Conservation (phyloP, 2,797 vertebrate species). For the Gouania willdenowi region DNA sequence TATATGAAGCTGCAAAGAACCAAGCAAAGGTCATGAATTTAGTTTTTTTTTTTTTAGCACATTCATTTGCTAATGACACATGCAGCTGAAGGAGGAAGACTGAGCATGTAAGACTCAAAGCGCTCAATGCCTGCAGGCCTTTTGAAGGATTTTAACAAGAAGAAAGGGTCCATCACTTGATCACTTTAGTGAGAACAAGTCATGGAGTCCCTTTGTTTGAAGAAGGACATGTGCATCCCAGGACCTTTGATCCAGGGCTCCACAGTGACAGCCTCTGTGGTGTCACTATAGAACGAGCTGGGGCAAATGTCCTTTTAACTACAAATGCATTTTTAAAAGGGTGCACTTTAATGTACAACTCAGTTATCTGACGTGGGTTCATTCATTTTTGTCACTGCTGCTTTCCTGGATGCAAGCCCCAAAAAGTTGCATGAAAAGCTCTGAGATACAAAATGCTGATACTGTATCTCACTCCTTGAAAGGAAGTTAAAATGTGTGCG, state of each 20-base stretch:
- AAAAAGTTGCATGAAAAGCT: too few relatives aligned
- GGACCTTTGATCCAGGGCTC: constrained; percentile 27
- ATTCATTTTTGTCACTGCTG: too few relatives aligned
- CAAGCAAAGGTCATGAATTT: constrained; percentile 31
- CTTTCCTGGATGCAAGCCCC: background rate
- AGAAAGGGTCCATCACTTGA: constrained; percentile 7
- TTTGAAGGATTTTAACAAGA: constrained; percentile 10
- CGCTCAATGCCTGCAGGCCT: constrained; percentile 2
- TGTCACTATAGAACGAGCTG: constrained; percentile 5
- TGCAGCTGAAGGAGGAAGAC: constrained; percentile 5
- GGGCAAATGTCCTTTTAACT: constrained; percentile 18
- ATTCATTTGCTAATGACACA: background rate
- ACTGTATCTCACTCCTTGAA: too few relatives aligned
- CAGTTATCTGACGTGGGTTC: background rate
- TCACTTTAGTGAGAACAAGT: background rate
- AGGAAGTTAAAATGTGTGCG: too few relatives aligned
- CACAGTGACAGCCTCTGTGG: constrained; percentile 8
- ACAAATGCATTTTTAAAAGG: constrained; percentile 16
- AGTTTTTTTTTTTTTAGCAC: constrained; percentile 6
- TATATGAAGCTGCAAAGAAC: constrained; percentile 36
- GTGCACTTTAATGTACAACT: constrained; percentile 11
- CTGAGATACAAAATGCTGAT: too few relatives aligned
- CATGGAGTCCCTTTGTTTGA: background rate
- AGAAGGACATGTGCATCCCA: background rate
- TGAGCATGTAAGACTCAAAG: constrained; percentile 3